Evolutionary conservation across 2,113 vertebrate genomes (phyloP).

Genomic region (Nyctibius bracteatus): DNA sequence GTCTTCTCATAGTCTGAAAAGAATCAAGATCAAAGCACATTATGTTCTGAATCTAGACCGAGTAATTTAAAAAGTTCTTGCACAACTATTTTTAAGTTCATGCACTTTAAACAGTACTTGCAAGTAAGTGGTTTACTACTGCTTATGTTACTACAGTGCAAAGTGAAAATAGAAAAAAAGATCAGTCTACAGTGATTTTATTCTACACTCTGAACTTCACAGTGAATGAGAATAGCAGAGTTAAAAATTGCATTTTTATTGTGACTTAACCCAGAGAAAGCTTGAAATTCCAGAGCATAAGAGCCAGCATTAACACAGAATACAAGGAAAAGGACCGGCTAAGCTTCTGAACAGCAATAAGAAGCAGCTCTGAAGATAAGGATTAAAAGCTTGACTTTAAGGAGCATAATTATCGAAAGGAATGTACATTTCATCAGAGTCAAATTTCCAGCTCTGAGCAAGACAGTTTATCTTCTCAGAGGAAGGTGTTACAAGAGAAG

Average conservation of each 20-base stretch:
- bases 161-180: background rate
- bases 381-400: background rate
- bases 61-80: background rate
- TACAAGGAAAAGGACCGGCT: background rate
- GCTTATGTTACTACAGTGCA: background rate
- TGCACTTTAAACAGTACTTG: background rate
- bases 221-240: background rate
- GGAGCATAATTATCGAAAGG: background rate
- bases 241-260: background rate
- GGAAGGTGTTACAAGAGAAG: background rate
- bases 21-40: background rate
- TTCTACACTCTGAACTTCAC: background rate
- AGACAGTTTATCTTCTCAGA: background rate
- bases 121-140: background rate
- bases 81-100: background rate
- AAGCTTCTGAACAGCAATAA: background rate
- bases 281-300: background rate
- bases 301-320: background rate
- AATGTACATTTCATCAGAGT: background rate
- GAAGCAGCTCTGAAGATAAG: background rate
- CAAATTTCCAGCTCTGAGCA: background rate
- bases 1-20: constrained; percentile 96
- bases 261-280: background rate
- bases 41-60: background rate
- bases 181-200: background rate